Conservation (phyloP, 1,140 invertebrate genomes). For the Drosophila kanapiae region DNA sequence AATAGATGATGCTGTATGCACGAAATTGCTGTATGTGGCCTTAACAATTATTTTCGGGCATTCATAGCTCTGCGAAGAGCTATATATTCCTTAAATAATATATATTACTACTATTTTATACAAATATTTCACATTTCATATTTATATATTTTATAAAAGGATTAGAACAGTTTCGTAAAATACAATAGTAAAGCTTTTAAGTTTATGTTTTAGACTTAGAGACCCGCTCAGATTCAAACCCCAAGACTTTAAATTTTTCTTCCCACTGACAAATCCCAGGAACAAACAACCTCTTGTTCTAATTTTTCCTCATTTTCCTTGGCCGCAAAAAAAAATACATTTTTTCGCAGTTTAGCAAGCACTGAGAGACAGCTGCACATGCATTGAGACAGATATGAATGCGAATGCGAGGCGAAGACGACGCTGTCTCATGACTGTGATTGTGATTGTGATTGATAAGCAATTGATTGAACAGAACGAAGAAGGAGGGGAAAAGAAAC, state of each 20-base stretch:
- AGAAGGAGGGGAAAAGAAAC: background rate
- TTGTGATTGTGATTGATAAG: conserved; percentile 82
- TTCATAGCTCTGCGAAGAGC: background rate
- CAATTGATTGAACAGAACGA: conserved; percentile 54
- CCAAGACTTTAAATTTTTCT: background rate
- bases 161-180: too few species aligned
- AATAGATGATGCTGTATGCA: background rate
- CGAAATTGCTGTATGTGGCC: background rate
- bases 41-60: background rate
- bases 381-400: conserved; percentile 63
- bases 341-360: conserved; percentile 48
- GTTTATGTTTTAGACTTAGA: background rate
- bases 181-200: background rate
- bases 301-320: conserved; percentile 9
- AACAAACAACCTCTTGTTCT: background rate
- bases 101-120: too few species aligned
- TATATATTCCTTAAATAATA: too few species aligned
- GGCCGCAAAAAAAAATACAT: background rate
- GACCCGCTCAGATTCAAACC: background rate
- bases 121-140: too few species aligned
- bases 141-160: too few species aligned
- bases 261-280: background rate
- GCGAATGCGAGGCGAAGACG: conserved; percentile 51
- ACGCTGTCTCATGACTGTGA: conserved; percentile 71
- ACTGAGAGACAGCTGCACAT: conserved; percentile 24